Conservation (phyloP, 1,140 invertebrate species). For the Nasonia vitripennis region DNA sequence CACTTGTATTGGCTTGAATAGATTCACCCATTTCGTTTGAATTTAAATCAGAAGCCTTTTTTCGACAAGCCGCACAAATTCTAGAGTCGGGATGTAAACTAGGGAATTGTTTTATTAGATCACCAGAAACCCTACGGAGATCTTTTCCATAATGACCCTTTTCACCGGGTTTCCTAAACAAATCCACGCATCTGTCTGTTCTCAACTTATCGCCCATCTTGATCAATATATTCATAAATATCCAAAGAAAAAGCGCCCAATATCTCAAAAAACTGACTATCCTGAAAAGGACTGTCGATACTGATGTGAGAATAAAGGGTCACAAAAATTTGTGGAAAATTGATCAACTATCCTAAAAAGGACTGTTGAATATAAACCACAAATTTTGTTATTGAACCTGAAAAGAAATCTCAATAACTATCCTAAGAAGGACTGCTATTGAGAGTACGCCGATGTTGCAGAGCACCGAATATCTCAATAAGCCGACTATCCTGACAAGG, state of each 20-base stretch:
- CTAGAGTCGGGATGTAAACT: conserved; percentile 3
- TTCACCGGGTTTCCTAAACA: too few species aligned
- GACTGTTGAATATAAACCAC: conserved; percentile 9
- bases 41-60: background rate
- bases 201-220: too few species aligned
- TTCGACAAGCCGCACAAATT: conserved; percentile 8
- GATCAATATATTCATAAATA: background rate
- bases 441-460: too few species aligned
- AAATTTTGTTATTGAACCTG: conserved; percentile 19
- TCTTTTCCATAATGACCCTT: too few species aligned
- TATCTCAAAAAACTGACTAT: background rate
- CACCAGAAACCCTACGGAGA: background rate
- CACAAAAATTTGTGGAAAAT: background rate
- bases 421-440: too few species aligned
- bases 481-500: too few species aligned
- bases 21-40: conserved; percentile 10
- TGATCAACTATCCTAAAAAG: conserved; percentile 11
- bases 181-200: too few species aligned
- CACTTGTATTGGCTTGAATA: conserved; percentile 22
- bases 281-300: conserved; percentile 12
- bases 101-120: conserved; percentile 15
- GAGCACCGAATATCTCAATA: too few species aligned
- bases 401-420: background rate
- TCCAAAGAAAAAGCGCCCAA: background rate
- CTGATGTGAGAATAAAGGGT: background rate